Percentiles rank a stretch among this genome's conserved stretches.
Conservation (phyloP, 2,797 vertebrate genomes). For the Syndactyla subalaris region DNA sequence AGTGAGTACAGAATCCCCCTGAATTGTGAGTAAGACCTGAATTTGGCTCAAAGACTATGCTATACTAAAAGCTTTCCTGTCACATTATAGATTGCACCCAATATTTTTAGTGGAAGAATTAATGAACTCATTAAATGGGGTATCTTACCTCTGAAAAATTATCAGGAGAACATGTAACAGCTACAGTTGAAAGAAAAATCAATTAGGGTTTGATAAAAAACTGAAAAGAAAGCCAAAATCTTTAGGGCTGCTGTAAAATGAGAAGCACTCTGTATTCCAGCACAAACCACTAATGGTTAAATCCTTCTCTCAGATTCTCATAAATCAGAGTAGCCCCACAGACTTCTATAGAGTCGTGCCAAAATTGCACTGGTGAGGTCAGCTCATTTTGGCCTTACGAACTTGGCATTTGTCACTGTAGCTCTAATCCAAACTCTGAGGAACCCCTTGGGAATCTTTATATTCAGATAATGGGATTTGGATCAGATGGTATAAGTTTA, state of each 20-base stretch:
- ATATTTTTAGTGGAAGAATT: neutral
- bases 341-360: neutral
- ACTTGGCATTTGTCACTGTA: constrained; percentile 3
- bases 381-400: constrained; percentile 16
- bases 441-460: constrained; percentile 5
- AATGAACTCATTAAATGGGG: neutral
- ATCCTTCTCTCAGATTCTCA: neutral
- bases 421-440: neutral
- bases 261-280: neutral
- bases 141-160: neutral
- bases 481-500: neutral
- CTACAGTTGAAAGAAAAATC: neutral
- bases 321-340: neutral
- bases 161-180: neutral
- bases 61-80: neutral
- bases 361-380: neutral
- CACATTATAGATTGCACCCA: neutral
- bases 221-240: neutral
- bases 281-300: neutral
- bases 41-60: neutral
- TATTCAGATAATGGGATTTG: constrained; percentile 7
- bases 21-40: neutral
- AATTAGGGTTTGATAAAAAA: neutral
- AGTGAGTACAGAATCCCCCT: neutral
- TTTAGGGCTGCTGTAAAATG: neutral